Percentiles rank a stretch among this genome's conserved stretches.
phyloP scores from a whole-genome alignment of 35 echinoderm and acorn worm species.

The Heliocidaris erythrogramma region DNA sequence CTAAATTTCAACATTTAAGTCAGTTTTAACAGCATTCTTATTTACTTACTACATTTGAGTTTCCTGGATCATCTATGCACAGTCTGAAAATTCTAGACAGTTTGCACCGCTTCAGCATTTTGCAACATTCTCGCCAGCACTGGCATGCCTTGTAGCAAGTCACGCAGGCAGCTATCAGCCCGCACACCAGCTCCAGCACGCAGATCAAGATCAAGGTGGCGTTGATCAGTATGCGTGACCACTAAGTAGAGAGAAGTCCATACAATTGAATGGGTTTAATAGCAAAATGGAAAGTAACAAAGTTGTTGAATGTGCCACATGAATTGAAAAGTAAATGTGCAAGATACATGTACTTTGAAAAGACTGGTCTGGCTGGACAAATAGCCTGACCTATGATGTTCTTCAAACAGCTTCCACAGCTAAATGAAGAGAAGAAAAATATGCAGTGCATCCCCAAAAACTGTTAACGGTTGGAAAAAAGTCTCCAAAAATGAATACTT shows the following conservation, averaged over 20 bases:
- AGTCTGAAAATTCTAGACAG: background rate
- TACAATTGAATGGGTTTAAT: background rate
- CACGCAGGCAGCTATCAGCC: background rate
- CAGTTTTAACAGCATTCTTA: no score
- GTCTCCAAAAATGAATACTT: no score
- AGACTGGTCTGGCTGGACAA: no score
- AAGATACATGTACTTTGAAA: no score
- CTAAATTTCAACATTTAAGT: no score
- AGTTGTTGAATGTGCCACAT: no score
- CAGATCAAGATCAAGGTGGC: background rate
- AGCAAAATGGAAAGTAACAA: background rate
- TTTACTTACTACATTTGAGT: background rate
- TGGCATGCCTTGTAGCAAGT: slow-evolving; percentile 1
- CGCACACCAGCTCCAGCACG: background rate
- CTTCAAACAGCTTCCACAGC: no score
- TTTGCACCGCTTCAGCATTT: background rate
- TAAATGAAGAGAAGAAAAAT: no score
- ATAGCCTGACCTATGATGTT: no score
- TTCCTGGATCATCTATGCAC: background rate
- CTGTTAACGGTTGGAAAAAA: no score
- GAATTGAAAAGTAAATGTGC: no score
- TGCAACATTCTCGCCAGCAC: background rate
- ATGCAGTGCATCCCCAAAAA: no score
- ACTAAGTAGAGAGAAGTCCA: background rate
- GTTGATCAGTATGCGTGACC: background rate